Evolutionary conservation across 1,140 invertebrate genomes (phyloP).

Genomic region (Bilobella aurantiaca): DNA sequence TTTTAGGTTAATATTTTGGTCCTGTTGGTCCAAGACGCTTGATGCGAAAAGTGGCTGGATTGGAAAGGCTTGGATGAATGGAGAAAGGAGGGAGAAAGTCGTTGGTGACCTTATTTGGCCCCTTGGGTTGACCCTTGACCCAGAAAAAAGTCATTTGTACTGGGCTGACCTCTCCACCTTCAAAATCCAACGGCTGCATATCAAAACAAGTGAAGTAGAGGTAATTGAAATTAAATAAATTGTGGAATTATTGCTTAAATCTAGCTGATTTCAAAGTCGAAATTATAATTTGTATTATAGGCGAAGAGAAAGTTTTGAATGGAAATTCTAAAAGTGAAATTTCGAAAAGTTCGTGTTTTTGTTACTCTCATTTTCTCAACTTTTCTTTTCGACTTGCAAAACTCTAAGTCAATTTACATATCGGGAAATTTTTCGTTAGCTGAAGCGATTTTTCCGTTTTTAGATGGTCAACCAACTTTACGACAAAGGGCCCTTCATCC

Average conservation of each 20-base stretch:
- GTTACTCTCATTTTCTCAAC: no score
- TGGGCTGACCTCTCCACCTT: conserved; percentile 49
- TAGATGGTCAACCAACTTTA: conserved; percentile 18
- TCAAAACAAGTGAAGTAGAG: conserved; percentile 29
- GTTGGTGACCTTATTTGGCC: conserved; percentile 45
- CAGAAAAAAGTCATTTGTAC: conserved; percentile 42
- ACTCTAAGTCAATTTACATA: no score
- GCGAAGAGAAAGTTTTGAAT: no score
- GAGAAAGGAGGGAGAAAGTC: conserved; percentile 40
- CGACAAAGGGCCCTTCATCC: background rate
- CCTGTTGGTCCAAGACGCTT: conserved; percentile 40
- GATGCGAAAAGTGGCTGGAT: conserved; percentile 39
- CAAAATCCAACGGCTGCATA: conserved; percentile 44
- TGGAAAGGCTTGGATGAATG: conserved; percentile 47
- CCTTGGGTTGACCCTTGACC: conserved; percentile 48
- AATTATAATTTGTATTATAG: no score
- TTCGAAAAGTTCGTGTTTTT: no score
- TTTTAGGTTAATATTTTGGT: conserved; percentile 45
- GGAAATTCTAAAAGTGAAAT: no score
- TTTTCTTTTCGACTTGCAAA: no score
- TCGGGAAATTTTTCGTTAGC: no score
- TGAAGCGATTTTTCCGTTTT: no score
- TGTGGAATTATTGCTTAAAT: no score
- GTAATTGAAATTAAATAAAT: background rate
- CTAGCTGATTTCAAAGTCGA: no score